Conservation (phyloP, 2,113 vertebrate genomes). For the Anhinga anhinga region DNA sequence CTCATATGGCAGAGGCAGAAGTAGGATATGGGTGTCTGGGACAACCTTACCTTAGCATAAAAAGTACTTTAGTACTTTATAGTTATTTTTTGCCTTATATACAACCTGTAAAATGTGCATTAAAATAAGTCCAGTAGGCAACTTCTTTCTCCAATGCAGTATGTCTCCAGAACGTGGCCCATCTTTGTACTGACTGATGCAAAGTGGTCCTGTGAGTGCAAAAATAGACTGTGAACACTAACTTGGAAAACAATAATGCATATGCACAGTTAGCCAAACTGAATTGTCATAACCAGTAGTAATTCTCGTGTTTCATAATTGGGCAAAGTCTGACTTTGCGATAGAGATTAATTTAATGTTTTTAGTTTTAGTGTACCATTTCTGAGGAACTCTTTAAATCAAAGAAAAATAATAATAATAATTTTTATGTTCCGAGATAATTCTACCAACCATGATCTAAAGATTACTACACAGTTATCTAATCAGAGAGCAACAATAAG, state of each 20-base stretch:
- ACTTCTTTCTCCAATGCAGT: neutral
- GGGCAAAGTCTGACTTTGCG: neutral
- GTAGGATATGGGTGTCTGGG: neutral
- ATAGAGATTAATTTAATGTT: neutral
- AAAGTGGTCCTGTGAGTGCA: neutral
- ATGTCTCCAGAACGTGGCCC: neutral
- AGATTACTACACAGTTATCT: neutral
- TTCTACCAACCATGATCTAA: neutral
- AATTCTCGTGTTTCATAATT: neutral
- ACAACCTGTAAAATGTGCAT: neutral
- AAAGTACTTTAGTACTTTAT: neutral
- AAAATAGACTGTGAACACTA: neutral
- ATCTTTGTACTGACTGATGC: neutral
- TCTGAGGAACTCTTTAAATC: neutral
- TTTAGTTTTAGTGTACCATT: neutral
- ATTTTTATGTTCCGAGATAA: neutral
- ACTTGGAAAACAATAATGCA: neutral
- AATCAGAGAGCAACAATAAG: neutral
- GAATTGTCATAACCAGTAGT: neutral
- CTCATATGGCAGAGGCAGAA: neutral
- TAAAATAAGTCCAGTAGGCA: neutral
- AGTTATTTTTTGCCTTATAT: neutral
- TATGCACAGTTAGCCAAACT: neutral
- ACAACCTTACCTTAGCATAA: neutral
- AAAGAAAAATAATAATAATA: neutral